Percentiles rank a stretch among this genome's conserved stretches.
These are phyloP conservation scores for Cerastis leucographa DNA, from an alignment of 2,888 invertebrate genomes.

Conservation along the genomic window DNA sequence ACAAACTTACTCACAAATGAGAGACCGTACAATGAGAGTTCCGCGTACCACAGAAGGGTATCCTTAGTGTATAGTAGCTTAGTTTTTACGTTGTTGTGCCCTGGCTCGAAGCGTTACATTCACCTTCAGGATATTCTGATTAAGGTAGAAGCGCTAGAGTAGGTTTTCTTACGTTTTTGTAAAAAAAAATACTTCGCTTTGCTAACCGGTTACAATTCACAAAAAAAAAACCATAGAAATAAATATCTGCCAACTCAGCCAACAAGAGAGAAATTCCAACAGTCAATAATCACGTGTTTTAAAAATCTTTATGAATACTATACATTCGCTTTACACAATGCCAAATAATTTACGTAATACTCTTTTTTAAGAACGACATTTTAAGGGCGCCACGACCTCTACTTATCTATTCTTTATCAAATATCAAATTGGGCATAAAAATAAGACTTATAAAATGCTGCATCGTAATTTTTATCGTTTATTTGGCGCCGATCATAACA, in stretches of 20 bases:
- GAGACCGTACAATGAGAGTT: no score
- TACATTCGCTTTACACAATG: conserved; percentile 27
- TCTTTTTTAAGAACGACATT: conserved; percentile 44
- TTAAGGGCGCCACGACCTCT: conserved; percentile 52
- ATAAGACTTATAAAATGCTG: conserved; percentile 19
- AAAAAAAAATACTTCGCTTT: no score
- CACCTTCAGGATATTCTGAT: no score
- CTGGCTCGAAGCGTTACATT: no score
- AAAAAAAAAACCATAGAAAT: not conserved
- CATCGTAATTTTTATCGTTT: not conserved
- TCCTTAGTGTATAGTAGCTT: no score
- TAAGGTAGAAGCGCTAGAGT: no score
- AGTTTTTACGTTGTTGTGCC: no score
- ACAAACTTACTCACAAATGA: no score
- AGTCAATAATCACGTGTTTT: conserved; percentile 18
- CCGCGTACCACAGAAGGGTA: no score
- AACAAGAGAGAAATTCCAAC: not conserved
- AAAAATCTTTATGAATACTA: conserved; percentile 20
- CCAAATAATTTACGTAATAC: conserved; percentile 54
- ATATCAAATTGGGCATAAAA: conserved; percentile 38
- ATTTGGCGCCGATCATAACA: not conserved
- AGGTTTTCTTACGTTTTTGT: no score
- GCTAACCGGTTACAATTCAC: no score
- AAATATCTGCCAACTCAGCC: conserved; percentile 14
- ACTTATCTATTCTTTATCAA: conserved; percentile 46